Conservation (phyloP, 35 echinoderm and acorn worm genomes). For the Chiridota heheva region DNA sequence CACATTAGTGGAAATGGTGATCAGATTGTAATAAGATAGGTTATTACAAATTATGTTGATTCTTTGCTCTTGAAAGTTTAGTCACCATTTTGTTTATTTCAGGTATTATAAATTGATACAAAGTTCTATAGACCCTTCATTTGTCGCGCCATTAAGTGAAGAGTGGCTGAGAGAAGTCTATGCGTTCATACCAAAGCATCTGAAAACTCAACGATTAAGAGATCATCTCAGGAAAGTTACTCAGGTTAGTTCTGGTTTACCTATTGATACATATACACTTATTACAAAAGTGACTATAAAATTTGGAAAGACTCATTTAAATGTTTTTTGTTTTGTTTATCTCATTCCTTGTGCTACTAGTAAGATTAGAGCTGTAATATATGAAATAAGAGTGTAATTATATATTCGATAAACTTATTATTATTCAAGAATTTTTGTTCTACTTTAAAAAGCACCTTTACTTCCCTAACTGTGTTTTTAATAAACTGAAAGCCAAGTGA, state of each 20-base stretch:
- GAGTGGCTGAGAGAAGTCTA: slow-evolving; percentile 74
- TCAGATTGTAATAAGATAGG: too few species aligned
- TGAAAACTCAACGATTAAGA: slow-evolving; percentile 69
- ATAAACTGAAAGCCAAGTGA: too few species aligned
- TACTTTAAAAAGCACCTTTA: too few species aligned
- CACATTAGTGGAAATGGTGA: too few species aligned
- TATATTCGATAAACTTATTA: too few species aligned
- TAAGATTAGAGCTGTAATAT: too few species aligned
- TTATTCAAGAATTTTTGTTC: too few species aligned
- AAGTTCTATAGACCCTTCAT: slow-evolving; percentile 61
- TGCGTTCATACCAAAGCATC: slow-evolving; percentile 63
- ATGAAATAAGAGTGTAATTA: too few species aligned
- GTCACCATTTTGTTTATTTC: slow-evolving; percentile 13
- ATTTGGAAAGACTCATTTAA: neutral
- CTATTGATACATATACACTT: neutral
- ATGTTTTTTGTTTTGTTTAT: neutral
- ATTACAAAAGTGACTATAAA: neutral
- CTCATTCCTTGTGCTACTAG: too few species aligned
- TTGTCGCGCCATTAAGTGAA: slow-evolving; percentile 67
- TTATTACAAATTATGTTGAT: too few species aligned
- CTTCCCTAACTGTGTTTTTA: too few species aligned
- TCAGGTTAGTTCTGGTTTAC: slow-evolving; percentile 45
- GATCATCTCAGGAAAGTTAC: slow-evolving; percentile 70
- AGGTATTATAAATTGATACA: slow-evolving; percentile 83
- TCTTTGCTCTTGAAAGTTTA: slow-evolving; percentile 75